Evolutionary conservation across 2,888 invertebrate species (phyloP), one percentile per base, ranked within the genome.

Genomic region (Uloborus plumipes): DNA sequence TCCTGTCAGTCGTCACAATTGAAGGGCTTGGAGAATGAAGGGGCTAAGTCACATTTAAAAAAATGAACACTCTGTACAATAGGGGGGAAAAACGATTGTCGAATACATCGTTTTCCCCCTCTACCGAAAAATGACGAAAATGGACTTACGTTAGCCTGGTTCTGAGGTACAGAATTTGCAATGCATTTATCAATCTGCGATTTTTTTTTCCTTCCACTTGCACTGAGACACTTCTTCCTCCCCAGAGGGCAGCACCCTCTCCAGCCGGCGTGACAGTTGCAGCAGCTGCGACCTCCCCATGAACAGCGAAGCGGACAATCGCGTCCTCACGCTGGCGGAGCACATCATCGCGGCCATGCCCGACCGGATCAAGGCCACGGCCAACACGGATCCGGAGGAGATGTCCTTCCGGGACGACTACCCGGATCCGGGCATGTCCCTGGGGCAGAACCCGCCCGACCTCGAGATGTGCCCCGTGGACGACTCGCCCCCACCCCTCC

Each of bases 271-370:
- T 69, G 86, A 86, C 77, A 87, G 87, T 73, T 86, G 86, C 85
- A 86, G 86, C 65, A 87, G 86, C 53, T 86, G 86, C 59, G 87
- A 87, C 71, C 76, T 86, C 64, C 83, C 77, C 51, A 49, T 83
- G 62, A 82, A 74, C 49, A 75, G 71, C 62, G 84, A 81, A 71
- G 82, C 77, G 18, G 82, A 79, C 67, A 84, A 78, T 53, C 93
- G 95, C 88, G 96, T 97, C 85, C 92, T 96, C 88, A 97, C 96
- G 76, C 91, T 99, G 88, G 98, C 98, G 74, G 97, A 98, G 89
- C 97, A 98, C 91, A 98, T 99, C 87, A 99, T 99, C 88, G 98
- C 98, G 74, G 98, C 98, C 15, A 95, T 99, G 92, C 98, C 99
- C 82, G 97, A 98, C 87, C 92, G 97, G 88, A 99, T 98, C 89